phyloP scores from a whole-genome alignment of 2,888 invertebrate genomes.

The Gnatocerus cornutus region DNA sequence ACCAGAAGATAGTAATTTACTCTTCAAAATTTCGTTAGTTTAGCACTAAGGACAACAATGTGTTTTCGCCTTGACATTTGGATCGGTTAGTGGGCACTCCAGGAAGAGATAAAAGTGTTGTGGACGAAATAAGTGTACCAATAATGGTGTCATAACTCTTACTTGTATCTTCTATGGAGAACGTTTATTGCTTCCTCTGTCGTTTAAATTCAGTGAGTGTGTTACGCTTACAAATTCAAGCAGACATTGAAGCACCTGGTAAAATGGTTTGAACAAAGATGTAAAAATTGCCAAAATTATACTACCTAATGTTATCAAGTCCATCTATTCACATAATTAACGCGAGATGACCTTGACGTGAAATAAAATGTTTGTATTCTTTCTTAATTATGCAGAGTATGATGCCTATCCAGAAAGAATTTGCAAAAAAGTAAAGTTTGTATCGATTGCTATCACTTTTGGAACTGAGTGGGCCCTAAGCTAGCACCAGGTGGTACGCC shows the following conservation, averaged over 20 bases:
- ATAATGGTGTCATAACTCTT: neutral
- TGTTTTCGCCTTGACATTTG: neutral
- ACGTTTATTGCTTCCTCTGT: neutral
- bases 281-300: neutral
- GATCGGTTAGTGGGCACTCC: neutral
- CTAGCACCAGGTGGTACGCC: neutral
- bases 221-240: neutral
- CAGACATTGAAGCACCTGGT: neutral
- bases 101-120: neutral
- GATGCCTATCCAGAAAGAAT: too few species aligned
- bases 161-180: slow-evolving; percentile 1
- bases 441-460: too few species aligned
- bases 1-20: too few species aligned
- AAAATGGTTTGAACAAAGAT: neutral
- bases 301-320: neutral
- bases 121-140: neutral
- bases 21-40: too few species aligned
- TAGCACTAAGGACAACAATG: neutral
- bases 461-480: too few species aligned
- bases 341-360: neutral
- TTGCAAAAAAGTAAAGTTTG: too few species aligned
- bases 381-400: too few species aligned
- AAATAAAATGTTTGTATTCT: neutral
- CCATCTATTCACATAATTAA: slow-evolving; percentile 4
- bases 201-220: neutral